phyloP scores from a whole-genome alignment of 2,113 vertebrate species.

The Hypanus sabinus region DNA sequence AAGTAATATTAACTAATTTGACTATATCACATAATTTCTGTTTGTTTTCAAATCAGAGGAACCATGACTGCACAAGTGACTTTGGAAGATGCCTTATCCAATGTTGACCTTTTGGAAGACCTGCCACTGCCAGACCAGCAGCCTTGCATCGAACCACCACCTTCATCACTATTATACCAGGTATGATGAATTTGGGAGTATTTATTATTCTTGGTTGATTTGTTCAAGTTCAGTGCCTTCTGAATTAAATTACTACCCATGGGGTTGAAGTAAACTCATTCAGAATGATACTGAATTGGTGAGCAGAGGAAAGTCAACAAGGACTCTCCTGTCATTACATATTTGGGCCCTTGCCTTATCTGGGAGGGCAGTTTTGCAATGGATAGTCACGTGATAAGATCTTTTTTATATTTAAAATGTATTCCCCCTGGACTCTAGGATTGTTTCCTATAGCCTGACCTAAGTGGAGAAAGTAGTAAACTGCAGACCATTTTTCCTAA shows the following conservation, averaged over 20 bases:
- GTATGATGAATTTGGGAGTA: constrained; percentile 47
- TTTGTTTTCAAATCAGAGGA: constrained; percentile 43
- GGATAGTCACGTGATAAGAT: background rate
- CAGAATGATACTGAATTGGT: background rate
- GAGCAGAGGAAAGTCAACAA: background rate
- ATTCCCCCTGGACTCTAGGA: background rate
- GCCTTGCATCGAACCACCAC: constrained; percentile 91
- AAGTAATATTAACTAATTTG: background rate
- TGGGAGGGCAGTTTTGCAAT: background rate
- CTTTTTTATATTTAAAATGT: background rate
- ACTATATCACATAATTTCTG: background rate
- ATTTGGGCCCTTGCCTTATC: background rate
- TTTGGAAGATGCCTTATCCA: constrained; percentile 91
- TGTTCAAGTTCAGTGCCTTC: background rate
- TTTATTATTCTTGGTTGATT: background rate
- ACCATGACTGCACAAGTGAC: constrained; percentile 88
- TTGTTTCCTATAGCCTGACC: too few relatives aligned
- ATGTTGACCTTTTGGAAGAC: constrained; percentile 95
- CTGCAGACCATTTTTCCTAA: too few relatives aligned
- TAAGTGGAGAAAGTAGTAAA: too few relatives aligned
- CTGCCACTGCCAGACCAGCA: constrained; percentile 91
- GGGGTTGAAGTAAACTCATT: background rate
- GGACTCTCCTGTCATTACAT: background rate
- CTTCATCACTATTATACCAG: constrained; percentile 90
- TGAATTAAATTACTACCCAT: background rate